Base-by-base conservation (phyloP, 2,888 invertebrate species). In the Phyllotreta striolata region DNA sequence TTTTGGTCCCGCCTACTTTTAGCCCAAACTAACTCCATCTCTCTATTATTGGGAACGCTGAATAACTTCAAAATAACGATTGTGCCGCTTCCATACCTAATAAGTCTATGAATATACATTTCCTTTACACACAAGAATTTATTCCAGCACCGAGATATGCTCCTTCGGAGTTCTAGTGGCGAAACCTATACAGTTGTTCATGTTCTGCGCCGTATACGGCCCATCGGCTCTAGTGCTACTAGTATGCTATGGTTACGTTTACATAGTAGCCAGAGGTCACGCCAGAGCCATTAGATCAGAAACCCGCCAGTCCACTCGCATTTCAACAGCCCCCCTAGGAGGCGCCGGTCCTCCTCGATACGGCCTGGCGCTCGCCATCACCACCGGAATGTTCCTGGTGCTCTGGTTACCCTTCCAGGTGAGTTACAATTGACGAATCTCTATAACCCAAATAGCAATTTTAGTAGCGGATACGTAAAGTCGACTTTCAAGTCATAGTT, bases 321-420 rank as follows among this genome's bases (percentile, higher is more conserved):
- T 54, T 13, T 59, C 60, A 41, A 81, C 58, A 34, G 6, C 47
- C 41, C 12, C 37, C 3, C 51, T 52, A n/a, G 38, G 51, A 7
- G 57, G 57, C 1, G n/a, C 67, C 4, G 77, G 82, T 43, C 77
- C 83, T 38, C 85, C 86, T 7, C 82, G 87, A 59, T 88, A 88
- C 74, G 87, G 88, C 12, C 82, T 86, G 67, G 88, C 88, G 0
- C 78, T 88, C 63, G 87, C 87, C 4, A 82, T 87, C 64, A 87
- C 88, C n/a, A 84, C 88, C 8, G 87, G 87, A 44, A 83, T 85
- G 63, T 88, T 88, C 74, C 80, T 88, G 59, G 77, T 83, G 8
- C 79, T 87, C 24, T 88, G 88, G 88, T 77, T 86, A 68, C 88
- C 88, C 2, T 87, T 87, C 76, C 86, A 87, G 81, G 84, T 86